Evolutionary conservation across 2,113 vertebrate species (phyloP).

Genomic region (Scolopax mira): DNA sequence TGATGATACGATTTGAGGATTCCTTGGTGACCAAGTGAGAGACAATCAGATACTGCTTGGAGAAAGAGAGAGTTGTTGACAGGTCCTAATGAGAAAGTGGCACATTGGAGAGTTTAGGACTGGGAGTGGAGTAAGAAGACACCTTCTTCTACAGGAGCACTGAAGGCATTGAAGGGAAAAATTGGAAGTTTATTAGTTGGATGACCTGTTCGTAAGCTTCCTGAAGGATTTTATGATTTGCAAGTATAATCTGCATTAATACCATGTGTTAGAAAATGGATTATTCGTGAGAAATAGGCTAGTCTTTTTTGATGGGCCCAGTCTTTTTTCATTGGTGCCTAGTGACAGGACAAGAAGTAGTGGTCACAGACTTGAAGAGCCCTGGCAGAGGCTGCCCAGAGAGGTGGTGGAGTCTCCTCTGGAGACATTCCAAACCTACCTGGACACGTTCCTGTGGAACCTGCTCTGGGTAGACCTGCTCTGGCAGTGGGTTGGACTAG

Average conservation of each 20-base stretch:
- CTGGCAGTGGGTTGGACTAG: no score
- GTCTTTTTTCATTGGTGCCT: no score
- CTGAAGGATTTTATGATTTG: background rate
- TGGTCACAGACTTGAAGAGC: no score
- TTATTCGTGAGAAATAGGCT: background rate
- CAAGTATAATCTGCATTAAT: background rate
- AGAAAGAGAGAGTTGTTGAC: background rate
- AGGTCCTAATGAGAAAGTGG: background rate
- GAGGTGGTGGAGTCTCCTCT: no score
- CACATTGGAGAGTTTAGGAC: background rate
- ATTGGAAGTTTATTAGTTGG: background rate
- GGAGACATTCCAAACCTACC: no score
- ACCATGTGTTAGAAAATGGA: background rate
- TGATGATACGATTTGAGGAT: background rate
- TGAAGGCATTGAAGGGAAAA: background rate
- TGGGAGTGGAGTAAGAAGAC: background rate
- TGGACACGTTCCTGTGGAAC: no score
- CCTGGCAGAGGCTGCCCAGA: no score
- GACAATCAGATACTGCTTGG: background rate
- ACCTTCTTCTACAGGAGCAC: background rate
- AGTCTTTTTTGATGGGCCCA: no score
- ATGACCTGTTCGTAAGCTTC: background rate
- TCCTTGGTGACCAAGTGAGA: background rate
- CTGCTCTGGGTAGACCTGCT: no score
- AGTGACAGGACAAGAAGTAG: no score